Base-by-base conservation (phyloP, 2,888 invertebrate species). In the Azorinus chamasolen region DNA sequence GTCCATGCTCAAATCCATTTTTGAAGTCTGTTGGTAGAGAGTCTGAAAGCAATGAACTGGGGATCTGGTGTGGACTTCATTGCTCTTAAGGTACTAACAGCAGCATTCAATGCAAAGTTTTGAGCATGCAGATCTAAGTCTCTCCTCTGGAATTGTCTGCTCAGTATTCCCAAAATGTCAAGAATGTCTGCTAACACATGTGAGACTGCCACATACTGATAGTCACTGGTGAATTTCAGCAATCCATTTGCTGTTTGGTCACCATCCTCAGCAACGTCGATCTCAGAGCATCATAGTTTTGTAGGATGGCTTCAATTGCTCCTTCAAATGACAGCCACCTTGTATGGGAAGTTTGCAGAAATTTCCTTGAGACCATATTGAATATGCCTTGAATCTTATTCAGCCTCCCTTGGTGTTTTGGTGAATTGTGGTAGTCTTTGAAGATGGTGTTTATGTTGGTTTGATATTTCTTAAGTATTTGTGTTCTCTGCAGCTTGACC, bases 351-450 rank as follows among this genome's bases (percentile, higher is more conserved):
- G 57, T 57, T 22, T 71, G 58, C n/a, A 59, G 20, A 54, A 72
- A 72, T 43, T 53, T 64, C 24, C 14, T 59, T 27, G 46, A 39
- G 18, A 37, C n/a, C n/a, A n/a, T n/a, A n/a, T n/a, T n/a, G n/a
- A n/a, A n/a, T n/a, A n/a, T n/a, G n/a, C n/a, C n/a, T n/a, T n/a
- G n/a, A n/a, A n/a, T n/a, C n/a, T n/a, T n/a, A n/a, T n/a, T n/a
- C n/a, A n/a, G n/a, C n/a, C n/a, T n/a, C n/a, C n/a, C n/a, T n/a
- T n/a, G n/a, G n/a, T n/a, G n/a, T n/a, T n/a, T n/a, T n/a, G n/a
- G 64, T 8, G 72, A 72, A 24, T 65, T 54, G 22, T 66, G 54
- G 24, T 48, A 61, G n/a, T 73, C 65, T 25, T 66, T 66, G 61
- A 41, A 73, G n/a, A 73, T 61, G 2, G 51, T 53, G 48, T 73